Percentiles rank a stretch among this genome's conserved stretches.
These are phyloP conservation scores for Frieseomelitta varia DNA, from an alignment of 1,140 invertebrate species.

Conservation along the genomic window DNA sequence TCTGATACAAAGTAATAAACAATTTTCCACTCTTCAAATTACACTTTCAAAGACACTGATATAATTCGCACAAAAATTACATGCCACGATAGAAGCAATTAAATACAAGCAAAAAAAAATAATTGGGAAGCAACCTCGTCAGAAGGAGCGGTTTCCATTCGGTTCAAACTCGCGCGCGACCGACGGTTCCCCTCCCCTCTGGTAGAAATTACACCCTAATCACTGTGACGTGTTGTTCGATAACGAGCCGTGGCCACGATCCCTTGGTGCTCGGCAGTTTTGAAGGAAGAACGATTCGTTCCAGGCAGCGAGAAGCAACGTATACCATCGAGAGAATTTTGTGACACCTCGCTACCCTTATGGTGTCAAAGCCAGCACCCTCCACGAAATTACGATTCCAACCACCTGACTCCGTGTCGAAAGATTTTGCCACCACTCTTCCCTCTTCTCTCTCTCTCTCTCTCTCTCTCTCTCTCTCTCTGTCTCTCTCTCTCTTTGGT, in stretches of 20 bases:
- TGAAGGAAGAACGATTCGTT: slow-evolving; percentile 56
- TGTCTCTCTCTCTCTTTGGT: not conserved
- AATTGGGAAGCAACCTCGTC: not conserved
- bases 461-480: not conserved
- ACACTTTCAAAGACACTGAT: too few species aligned
- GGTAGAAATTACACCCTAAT: slow-evolving; percentile 33
- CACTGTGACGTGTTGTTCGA: not conserved
- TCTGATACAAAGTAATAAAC: too few species aligned
- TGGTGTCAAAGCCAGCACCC: slow-evolving; percentile 68
- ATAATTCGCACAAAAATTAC: not conserved
- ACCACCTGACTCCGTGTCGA: slow-evolving; percentile 72
- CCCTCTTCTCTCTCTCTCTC: not conserved
- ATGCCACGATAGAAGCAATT: too few species aligned
- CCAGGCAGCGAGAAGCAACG: slow-evolving; percentile 34
- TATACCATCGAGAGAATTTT: slow-evolving; percentile 30
- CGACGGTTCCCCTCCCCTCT: not conserved
- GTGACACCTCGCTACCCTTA: slow-evolving; percentile 69
- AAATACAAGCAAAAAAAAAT: not conserved
- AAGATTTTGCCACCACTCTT: slow-evolving; percentile 53
- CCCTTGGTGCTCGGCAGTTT: not conserved
- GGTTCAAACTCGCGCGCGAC: not conserved
- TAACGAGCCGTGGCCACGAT: slow-evolving; percentile 16
- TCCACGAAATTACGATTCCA: slow-evolving; percentile 58
- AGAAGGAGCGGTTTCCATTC: not conserved
- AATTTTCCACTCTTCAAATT: too few species aligned